phyloP scores from a whole-genome alignment of 64 coral and sea anemone species.

The Montipora sp. region DNA sequence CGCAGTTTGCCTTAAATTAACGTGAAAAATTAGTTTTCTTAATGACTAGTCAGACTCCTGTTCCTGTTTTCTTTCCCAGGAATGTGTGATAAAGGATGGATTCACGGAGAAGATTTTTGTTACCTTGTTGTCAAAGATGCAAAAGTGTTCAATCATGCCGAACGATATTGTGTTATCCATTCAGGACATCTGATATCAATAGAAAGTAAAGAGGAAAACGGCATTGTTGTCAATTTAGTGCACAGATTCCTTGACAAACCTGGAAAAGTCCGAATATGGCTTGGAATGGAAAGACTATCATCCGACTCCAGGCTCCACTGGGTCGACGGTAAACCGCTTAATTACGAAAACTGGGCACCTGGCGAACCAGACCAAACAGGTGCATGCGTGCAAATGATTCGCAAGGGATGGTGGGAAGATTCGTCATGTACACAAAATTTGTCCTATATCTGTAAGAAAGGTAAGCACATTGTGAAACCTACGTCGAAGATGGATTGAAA shows the following conservation, averaged over 20 bases:
- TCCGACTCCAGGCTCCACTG: slow-evolving; percentile 67
- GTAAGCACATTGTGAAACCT: slow-evolving; percentile 37
- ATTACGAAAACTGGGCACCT: slow-evolving; percentile 73
- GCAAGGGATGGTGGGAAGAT: slow-evolving; percentile 81
- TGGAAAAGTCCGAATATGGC: slow-evolving; percentile 42
- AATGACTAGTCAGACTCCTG: too few species aligned
- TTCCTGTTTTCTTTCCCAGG: not conserved
- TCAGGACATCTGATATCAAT: slow-evolving; percentile 54
- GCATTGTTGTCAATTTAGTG: slow-evolving; percentile 29
- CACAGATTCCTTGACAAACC: slow-evolving; percentile 27
- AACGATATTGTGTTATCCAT: slow-evolving; percentile 46
- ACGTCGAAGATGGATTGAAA: not conserved
- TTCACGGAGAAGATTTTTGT: slow-evolving; percentile 24
- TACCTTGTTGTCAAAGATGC: slow-evolving; percentile 35
- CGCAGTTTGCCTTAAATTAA: too few species aligned
- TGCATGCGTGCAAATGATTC: slow-evolving; percentile 92
- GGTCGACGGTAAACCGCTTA: slow-evolving; percentile 64
- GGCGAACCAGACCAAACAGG: slow-evolving; percentile 83
- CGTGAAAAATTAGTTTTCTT: too few species aligned
- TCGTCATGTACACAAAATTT: slow-evolving; percentile 59
- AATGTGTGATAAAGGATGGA: slow-evolving; percentile 44
- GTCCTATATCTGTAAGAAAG: slow-evolving; percentile 77
- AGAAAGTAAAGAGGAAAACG: slow-evolving; percentile 55
- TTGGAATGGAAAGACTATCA: slow-evolving; percentile 61
- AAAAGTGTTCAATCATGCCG: slow-evolving; percentile 55